Conservation (phyloP, 2,113 vertebrate species). For the Chunga burmeisteri region DNA sequence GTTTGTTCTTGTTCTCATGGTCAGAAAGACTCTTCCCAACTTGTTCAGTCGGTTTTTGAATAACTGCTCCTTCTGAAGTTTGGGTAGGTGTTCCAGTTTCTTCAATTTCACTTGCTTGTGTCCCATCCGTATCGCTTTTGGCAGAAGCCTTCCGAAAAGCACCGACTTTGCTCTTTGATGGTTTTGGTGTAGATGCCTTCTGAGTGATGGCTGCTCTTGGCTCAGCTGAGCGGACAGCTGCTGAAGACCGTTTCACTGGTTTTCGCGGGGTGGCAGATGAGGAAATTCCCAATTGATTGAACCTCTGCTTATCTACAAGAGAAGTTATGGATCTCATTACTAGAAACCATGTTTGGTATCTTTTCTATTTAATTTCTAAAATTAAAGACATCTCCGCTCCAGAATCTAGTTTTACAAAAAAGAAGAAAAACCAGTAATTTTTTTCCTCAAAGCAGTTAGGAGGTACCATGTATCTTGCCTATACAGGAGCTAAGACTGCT, state of each 20-base stretch:
- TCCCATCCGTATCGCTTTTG: no score
- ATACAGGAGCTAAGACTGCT: neutral
- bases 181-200: constrained; percentile 74
- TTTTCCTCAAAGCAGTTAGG: neutral
- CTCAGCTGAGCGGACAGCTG: constrained; percentile 61
- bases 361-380: neutral
- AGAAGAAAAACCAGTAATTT: neutral
- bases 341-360: neutral
- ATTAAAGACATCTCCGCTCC: neutral
- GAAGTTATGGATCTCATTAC: neutral
- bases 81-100: no score
- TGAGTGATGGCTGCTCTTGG: constrained; percentile 57
- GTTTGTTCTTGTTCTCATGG: no score
- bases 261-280: constrained; percentile 66
- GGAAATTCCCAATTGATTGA: constrained; percentile 64
- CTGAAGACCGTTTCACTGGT: constrained; percentile 61
- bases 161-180: no score
- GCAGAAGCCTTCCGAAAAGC: no score
- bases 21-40: no score
- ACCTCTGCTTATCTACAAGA: constrained; percentile 65
- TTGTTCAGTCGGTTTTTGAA: no score
- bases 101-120: no score
- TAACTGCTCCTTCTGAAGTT: no score
- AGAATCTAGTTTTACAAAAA: neutral
- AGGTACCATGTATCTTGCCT: neutral